Evolutionary conservation across 2,113 vertebrate species (phyloP).

Genomic region (Corapipo altera): DNA sequence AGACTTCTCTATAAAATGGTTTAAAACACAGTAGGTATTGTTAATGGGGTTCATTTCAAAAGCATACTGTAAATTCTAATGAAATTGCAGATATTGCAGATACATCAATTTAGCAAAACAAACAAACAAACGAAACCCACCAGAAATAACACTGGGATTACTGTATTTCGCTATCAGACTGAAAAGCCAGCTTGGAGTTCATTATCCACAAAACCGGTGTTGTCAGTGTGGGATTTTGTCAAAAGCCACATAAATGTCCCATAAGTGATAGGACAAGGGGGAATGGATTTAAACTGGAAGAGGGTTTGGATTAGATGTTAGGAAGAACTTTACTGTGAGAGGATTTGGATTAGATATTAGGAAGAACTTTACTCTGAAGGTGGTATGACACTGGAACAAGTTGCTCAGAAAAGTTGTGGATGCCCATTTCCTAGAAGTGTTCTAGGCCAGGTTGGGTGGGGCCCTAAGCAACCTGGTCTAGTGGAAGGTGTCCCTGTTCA

Average conservation of each 20-base stretch:
- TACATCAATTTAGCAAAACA: background rate
- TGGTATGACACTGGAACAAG: background rate
- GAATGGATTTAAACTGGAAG: background rate
- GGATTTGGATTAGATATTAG: background rate
- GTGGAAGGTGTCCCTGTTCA: background rate
- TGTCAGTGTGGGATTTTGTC: background rate
- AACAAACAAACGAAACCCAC: no score
- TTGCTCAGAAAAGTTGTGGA: background rate
- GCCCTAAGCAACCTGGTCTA: background rate
- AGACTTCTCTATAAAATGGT: background rate
- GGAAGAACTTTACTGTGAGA: background rate
- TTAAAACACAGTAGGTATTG: background rate
- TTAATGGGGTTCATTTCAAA: background rate
- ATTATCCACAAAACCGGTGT: background rate
- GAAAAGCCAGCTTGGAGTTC: background rate
- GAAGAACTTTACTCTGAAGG: background rate
- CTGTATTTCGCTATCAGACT: background rate
- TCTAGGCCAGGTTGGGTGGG: background rate
- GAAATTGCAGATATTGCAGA: background rate
- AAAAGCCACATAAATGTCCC: background rate
- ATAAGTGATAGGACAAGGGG: background rate
- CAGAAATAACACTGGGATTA: background rate
- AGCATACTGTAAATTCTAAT: background rate
- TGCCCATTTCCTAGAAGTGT: background rate
- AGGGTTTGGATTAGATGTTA: background rate